Evolutionary conservation across 1,140 invertebrate species (phyloP).

Genomic region (Pollicipes pollicipes): DNA sequence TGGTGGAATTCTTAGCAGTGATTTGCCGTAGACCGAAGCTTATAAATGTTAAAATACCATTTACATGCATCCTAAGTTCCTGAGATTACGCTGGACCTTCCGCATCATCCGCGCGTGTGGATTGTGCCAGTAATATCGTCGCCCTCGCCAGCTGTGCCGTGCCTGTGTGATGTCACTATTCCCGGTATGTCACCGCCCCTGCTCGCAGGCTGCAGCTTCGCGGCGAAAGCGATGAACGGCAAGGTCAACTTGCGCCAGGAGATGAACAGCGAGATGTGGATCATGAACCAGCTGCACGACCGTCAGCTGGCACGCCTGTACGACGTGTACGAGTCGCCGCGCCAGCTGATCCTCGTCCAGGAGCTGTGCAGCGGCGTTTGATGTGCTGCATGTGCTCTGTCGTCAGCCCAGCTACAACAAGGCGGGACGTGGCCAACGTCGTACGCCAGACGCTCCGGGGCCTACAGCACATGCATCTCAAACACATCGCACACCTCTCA

Average conservation of each 20-base stretch:
- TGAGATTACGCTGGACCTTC: too few relatives aligned
- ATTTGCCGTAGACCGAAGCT: too few relatives aligned
- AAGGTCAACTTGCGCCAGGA: conserved; percentile 29
- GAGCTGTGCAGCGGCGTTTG: conserved; percentile 63
- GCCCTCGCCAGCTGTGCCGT: too few relatives aligned
- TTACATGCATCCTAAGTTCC: too few relatives aligned
- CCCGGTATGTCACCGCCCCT: too few relatives aligned
- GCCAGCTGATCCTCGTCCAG: conserved; percentile 59
- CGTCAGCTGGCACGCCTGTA: conserved; percentile 61
- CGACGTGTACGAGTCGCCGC: conserved; percentile 72
- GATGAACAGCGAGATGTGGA: too few relatives aligned
- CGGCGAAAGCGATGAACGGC: conserved; percentile 82
- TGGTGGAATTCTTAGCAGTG: too few relatives aligned
- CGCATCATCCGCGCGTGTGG: too few relatives aligned
- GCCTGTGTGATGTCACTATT: too few relatives aligned
- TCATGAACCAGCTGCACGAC: conserved; percentile 12
- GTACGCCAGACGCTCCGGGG: conserved; percentile 69
- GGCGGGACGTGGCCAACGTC: conserved; percentile 65
- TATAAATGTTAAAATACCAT: too few relatives aligned
- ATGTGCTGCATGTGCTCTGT: conserved; percentile 60
- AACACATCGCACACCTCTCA: conserved; percentile 75
- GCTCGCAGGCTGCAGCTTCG: conserved; percentile 61
- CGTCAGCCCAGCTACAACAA: conserved; percentile 61
- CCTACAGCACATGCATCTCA: conserved; percentile 72
- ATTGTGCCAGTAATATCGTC: too few relatives aligned